Base-by-base conservation (phyloP, 2,888 invertebrate species). In the Cephus spinipes region DNA sequence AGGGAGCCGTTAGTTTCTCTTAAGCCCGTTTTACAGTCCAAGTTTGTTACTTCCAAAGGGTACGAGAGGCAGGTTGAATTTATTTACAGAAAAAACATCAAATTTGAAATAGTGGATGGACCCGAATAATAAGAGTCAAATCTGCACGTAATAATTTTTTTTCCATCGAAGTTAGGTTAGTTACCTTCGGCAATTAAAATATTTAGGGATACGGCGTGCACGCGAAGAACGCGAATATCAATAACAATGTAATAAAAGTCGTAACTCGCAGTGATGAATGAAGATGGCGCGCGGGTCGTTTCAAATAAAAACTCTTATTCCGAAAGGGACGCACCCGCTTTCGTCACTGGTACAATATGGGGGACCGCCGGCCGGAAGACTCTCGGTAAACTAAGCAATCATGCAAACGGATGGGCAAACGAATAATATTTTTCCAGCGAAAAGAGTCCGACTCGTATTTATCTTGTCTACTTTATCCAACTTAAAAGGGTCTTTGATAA, bases 341-440 rank as follows among this genome's bases (percentile, higher is more conserved):
- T 55, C 23, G 55, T 9, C 23, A 55, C 55, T 55, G 55, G 23
- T 55, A 9, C 23, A 55, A 55, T 4, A 15, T 4, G 36, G 35
- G 36, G 36, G 35, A 0, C 1, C 1, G 4, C 12, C 4, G 4
- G 69, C 32, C 71, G 71, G 33, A 71, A 31, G 71, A 33, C 31
- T 31, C 32, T 33, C 15, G 31, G 33, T 71, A 71, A 71, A 71
- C 31, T 31, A 12, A 33, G 71, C 71, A 71, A 15, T 71, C 31
- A 71, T 71, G 71, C 71, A 71, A 71, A 71, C 31, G 71, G 12
- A 71, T 33, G 32, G 32, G 71, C 31, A 71, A 71, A 71, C 71
- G 32, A 71, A 71, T 71, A 12, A 33, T 71, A 71, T 71, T 33
- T 30, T 33, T 15, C 12, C 11, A 71, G 31, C 71, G 71, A 12